Conservation (phyloP, 2,888 invertebrate species). For the Synergus umbraculus region DNA sequence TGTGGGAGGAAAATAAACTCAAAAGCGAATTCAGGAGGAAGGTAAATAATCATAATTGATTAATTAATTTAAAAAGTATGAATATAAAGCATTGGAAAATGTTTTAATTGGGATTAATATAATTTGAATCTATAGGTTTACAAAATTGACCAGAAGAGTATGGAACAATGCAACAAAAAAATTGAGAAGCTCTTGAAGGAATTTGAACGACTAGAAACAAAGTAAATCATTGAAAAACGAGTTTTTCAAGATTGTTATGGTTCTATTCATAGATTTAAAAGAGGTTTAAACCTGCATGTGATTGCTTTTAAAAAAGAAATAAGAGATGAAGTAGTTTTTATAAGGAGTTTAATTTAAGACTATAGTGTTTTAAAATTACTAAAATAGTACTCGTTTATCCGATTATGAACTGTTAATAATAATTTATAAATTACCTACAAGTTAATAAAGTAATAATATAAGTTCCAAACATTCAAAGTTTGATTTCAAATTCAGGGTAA, state of each 20-base stretch:
- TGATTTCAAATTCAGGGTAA: no score
- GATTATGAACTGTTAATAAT: not conserved
- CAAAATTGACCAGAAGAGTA: constrained; percentile 60
- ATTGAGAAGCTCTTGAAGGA: constrained; percentile 56
- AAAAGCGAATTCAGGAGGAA: constrained; percentile 57
- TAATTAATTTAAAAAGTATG: not conserved
- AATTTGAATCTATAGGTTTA: constrained; percentile 53
- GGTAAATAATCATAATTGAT: constrained; percentile 48
- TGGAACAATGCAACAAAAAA: constrained; percentile 51
- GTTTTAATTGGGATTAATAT: no score
- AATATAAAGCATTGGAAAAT: no score
- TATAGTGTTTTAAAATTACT: not conserved
- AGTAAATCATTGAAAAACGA: not conserved
- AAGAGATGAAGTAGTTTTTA: not conserved
- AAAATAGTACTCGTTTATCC: not conserved
- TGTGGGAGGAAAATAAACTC: constrained; percentile 57
- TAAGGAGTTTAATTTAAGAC: not conserved
- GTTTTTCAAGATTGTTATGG: not conserved
- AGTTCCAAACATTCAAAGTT: no score
- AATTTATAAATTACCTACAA: not conserved
- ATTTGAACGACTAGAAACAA: constrained; percentile 48
- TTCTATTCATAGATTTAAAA: not conserved
- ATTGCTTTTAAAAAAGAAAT: not conserved
- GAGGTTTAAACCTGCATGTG: not conserved
- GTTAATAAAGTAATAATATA: not conserved